These are phyloP conservation scores for Aleadryas rufinucha DNA, from an alignment of 2,113 vertebrate genomes.

Conservation along the genomic window DNA sequence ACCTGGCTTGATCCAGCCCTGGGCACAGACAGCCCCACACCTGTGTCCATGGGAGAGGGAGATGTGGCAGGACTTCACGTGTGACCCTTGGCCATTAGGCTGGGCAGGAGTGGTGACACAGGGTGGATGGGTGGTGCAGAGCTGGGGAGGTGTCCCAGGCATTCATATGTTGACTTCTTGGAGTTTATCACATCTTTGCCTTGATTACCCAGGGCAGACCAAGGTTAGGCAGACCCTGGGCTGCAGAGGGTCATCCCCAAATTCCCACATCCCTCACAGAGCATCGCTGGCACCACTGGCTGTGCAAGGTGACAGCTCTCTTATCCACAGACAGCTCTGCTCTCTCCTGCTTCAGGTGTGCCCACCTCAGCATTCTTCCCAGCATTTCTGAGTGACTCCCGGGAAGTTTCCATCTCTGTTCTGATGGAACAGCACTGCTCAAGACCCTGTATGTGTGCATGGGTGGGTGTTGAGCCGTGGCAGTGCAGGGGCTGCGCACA, in stretches of 20 bases:
- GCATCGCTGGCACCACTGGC: not conserved
- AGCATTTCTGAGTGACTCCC: not conserved
- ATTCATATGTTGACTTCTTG: not conserved
- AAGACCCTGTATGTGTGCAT: rapidly evolving
- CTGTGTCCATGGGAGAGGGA: not conserved
- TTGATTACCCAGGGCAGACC: not conserved
- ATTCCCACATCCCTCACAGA: not conserved
- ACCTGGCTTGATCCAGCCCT: not conserved
- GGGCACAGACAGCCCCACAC: not conserved
- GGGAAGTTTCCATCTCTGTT: not conserved
- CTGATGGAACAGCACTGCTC: rapidly evolving
- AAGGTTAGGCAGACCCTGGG: not conserved
- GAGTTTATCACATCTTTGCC: not conserved
- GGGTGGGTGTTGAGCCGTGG: not conserved
- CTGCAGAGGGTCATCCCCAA: not conserved
- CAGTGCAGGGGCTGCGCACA: rapidly evolving
- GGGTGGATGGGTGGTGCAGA: not conserved
- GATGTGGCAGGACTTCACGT: rapidly evolving
- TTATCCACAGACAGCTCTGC: not conserved
- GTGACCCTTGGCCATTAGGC: not conserved
- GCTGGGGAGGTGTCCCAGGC: not conserved
- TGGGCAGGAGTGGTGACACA: not conserved
- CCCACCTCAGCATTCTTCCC: not conserved
- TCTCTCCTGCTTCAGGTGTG: not conserved
- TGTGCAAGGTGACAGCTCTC: not conserved